Base-by-base conservation (phyloP, 2,113 vertebrate genomes). In the Marcusenius ussheri region DNA sequence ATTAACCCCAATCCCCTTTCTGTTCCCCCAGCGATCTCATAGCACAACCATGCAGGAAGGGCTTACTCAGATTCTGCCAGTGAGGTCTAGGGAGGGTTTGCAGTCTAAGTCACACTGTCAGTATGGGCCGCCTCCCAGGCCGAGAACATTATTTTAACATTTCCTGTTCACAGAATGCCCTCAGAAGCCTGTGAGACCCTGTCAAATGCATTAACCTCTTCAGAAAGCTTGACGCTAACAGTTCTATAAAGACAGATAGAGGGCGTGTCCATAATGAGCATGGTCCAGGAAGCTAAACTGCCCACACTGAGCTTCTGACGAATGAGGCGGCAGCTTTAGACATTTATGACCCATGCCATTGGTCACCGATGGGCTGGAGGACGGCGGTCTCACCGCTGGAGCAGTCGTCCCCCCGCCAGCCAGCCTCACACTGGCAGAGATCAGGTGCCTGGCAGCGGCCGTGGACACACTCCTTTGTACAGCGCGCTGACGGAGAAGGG, bases 361-460 rank as follows among this genome's bases (percentile, higher is more conserved):
- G 53, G 87, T 53, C 85, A 13, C 45, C 46, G 24, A 31, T 62
- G 15, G 84, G 84, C 6, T 88, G 87, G 53, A 39, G 53, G 27
- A 27, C 6, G 53, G 56, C 3, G 19, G 89, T 95, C 97, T 95
- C 94, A 99, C 98, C 95, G 0, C 97, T 98, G 92, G 98, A 98
- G 90, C 98, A 99, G 95, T 97, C 97, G 0, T 94, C 88, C 0
- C 97, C 97, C 5, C 96, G 93, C 98, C 98, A 99, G 85, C 95
- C 96, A 0, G 94, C 95, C 91, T 95, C 98, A 9, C 98, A 99
- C 92, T 98, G 97, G 95, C 98, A 99, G 2, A 91, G 96, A 24
- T 97, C 96, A 0, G 98, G 98, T 0, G 97, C 97, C 27, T 97
- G 92, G 8, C 98, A 99, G 5, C 97, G 95, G 1, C 98, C 98